phyloP scores from a whole-genome alignment of 2,888 invertebrate species.

The Hydriomena furcata region DNA sequence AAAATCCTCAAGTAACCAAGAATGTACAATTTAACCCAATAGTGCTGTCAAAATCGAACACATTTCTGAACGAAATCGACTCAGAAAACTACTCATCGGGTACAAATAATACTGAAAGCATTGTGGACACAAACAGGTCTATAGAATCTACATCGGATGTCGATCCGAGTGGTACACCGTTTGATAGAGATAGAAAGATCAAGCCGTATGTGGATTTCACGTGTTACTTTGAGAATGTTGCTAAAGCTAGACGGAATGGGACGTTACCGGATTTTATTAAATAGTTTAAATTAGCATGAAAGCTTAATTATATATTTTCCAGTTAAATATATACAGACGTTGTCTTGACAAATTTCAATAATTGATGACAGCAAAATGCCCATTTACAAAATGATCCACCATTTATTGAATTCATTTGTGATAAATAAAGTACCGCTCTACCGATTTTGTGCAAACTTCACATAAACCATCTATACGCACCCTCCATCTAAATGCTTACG shows the following conservation, averaged over 20 bases:
- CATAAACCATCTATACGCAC: no score
- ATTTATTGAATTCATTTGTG: no score
- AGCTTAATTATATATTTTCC: no score
- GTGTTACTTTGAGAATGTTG: conserved; percentile 89
- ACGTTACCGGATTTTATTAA: conserved; percentile 86
- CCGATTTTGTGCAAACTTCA: no score
- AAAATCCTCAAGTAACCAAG: conserved; percentile 60
- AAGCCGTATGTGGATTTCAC: conserved; percentile 93
- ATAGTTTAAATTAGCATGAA: neutral
- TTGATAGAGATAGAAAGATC: conserved; percentile 87
- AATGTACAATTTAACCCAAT: conserved; percentile 86
- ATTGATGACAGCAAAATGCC: no score
- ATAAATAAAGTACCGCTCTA: no score
- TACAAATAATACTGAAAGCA: conserved; percentile 57
- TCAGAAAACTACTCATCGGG: conserved; percentile 68
- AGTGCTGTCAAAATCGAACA: conserved; percentile 79
- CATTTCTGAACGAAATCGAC: conserved; percentile 70
- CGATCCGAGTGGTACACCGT: conserved; percentile 60
- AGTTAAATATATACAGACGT: no score
- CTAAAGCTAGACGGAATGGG: conserved; percentile 86
- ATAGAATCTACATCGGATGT: conserved; percentile 72
- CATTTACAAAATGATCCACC: no score
- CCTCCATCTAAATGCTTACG: no score
- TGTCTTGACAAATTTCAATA: no score
- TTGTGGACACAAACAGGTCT: conserved; percentile 68